These are phyloP conservation scores for Calidris pugnax DNA, from an alignment of 2,113 vertebrate genomes.

Conservation along the genomic window DNA sequence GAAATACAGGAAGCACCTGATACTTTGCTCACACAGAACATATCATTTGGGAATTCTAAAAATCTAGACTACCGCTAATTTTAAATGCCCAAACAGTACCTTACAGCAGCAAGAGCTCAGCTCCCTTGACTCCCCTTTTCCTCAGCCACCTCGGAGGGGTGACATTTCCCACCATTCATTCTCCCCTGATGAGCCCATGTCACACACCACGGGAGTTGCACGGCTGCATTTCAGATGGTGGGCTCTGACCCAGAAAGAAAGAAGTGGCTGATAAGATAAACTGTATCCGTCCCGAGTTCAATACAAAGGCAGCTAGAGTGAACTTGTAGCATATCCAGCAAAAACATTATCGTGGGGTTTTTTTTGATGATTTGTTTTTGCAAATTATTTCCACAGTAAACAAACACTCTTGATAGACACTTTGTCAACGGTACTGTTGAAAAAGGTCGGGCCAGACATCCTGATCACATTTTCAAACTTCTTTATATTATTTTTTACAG, in stretches of 20 bases:
- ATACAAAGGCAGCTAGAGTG: not conserved
- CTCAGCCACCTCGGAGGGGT: not conserved
- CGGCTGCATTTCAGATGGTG: accelerated
- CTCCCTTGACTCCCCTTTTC: not conserved
- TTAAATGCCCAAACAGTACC: not conserved
- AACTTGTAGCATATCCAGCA: not conserved
- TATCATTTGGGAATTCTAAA: not conserved
- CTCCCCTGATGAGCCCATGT: not conserved
- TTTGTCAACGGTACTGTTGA: not conserved
- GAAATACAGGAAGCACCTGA: not conserved
- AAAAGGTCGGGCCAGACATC: not conserved
- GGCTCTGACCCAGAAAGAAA: not conserved
- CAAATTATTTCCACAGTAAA: not conserved
- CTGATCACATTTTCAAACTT: not conserved
- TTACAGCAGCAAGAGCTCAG: not conserved
- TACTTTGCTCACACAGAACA: not conserved
- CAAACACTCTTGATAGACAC: not conserved
- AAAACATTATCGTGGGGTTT: not conserved
- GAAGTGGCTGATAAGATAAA: not conserved
- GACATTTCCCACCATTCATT: not conserved
- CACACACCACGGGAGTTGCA: accelerated
- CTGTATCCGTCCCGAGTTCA: not conserved
- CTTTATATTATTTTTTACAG: not conserved
- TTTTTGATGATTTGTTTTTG: not conserved
- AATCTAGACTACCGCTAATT: not conserved